These are phyloP conservation scores for Arctocebus calabarensis DNA, from an alignment of 2,797 vertebrate species.

Conservation along the genomic window DNA sequence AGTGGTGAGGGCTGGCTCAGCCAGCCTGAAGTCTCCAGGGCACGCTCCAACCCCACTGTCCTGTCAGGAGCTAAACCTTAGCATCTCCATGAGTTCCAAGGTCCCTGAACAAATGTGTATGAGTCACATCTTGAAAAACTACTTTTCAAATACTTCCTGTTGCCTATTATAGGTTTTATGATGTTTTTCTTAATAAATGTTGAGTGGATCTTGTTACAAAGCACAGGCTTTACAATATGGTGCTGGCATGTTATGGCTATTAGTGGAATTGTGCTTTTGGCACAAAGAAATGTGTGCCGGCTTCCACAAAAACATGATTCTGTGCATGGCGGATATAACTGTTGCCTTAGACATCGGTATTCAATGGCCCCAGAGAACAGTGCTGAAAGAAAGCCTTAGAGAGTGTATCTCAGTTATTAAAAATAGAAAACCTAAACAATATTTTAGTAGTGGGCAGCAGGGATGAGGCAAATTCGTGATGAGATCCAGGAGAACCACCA, in stretches of 20 bases:
- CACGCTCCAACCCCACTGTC: not conserved
- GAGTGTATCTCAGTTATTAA: too few species aligned
- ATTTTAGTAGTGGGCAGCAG: not conserved
- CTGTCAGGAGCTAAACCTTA: not conserved
- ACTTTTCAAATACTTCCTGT: constrained; percentile 15
- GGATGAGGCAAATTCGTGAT: not conserved
- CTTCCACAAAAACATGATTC: not conserved
- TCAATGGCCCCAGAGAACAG: not conserved
- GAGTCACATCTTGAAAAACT: not conserved
- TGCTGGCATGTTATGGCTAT: not conserved
- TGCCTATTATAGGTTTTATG: not conserved
- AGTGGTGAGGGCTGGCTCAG: not conserved
- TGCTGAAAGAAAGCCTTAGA: too few species aligned
- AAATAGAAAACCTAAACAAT: too few species aligned
- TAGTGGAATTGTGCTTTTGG: constrained; percentile 29
- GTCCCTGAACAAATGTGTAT: not conserved
- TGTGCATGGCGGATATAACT: not conserved
- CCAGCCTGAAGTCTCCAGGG: not conserved
- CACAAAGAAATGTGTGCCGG: not conserved
- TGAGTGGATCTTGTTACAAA: not conserved
- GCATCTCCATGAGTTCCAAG: not conserved
- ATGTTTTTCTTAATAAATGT: not conserved
- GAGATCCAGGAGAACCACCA: not conserved
- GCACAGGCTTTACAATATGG: not conserved
- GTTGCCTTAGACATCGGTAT: not conserved